A percentile compares a stretch with the other conserved stretches of the same genome.
Evolutionary conservation across 2,113 vertebrate species (phyloP).

Genomic region (Nematolebias whitei): DNA sequence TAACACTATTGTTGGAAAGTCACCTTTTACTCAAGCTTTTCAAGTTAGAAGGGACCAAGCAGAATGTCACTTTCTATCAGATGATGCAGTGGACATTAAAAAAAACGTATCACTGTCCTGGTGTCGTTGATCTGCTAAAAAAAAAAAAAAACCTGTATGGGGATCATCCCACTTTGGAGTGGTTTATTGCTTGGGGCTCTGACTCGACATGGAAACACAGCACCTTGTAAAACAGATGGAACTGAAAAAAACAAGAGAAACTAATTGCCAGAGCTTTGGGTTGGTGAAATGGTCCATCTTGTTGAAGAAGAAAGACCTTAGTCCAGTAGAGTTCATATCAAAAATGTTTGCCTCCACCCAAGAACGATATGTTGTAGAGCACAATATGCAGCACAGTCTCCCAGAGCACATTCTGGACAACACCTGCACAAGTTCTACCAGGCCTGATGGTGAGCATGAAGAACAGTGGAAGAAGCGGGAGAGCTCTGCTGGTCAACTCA

Average conservation of each 20-base stretch:
- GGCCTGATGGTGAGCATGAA: too few species aligned
- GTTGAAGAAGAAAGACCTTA: neutral
- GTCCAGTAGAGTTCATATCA: neutral
- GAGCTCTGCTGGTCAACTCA: too few species aligned
- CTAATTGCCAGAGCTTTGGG: neutral
- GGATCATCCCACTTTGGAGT: neutral
- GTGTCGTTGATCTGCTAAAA: neutral
- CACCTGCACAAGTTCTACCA: too few species aligned
- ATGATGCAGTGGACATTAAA: neutral
- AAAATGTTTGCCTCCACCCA: neutral
- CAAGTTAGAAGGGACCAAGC: neutral
- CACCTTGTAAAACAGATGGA: neutral
- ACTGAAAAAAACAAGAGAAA: neutral
- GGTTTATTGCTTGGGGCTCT: neutral
- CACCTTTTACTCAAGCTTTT: neutral
- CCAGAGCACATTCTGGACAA: too few species aligned
- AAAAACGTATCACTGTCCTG: neutral
- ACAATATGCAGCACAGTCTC: neutral
- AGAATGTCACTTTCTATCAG: neutral
- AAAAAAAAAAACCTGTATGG: conserved; percentile 2
- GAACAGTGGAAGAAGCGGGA: too few species aligned
- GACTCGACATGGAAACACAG: neutral
- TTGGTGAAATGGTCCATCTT: neutral
- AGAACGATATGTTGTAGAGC: neutral
- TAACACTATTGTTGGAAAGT: neutral